Conservation (phyloP, 2,113 vertebrate genomes). For the Scartelaos histophorus region DNA sequence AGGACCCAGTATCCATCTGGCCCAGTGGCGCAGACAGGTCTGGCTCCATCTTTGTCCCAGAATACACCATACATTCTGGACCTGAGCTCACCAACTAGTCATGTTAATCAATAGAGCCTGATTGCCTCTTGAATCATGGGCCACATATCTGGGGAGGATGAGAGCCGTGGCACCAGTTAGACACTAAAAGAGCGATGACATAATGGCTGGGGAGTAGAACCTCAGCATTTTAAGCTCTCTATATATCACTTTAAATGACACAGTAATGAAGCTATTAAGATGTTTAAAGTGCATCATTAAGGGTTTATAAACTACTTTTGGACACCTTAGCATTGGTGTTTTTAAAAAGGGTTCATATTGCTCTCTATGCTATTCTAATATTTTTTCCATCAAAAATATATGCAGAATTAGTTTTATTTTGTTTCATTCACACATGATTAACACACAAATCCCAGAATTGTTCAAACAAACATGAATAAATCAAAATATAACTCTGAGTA, state of each 20-base stretch:
- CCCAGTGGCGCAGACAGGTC: constrained; percentile 57
- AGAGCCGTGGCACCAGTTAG: constrained; percentile 45
- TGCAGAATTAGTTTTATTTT: no score
- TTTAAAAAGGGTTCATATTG: background rate
- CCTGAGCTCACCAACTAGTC: constrained; percentile 65
- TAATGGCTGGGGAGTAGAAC: constrained; percentile 34
- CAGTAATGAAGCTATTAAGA: constrained; percentile 21
- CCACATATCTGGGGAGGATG: constrained; percentile 59
- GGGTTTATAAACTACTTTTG: background rate
- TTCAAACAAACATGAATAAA: no score
- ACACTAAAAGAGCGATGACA: constrained; percentile 46
- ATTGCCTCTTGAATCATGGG: constrained; percentile 75
- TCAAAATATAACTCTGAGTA: no score
- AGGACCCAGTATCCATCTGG: constrained; percentile 62
- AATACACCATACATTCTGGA: constrained; percentile 52
- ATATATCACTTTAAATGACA: constrained; percentile 52
- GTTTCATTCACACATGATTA: no score
- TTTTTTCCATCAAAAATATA: no score
- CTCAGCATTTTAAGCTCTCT: constrained; percentile 46
- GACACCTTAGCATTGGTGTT: background rate
- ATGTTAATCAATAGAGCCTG: constrained; percentile 77
- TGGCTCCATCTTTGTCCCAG: constrained; percentile 61
- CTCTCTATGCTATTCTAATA: no score
- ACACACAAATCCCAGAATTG: no score
- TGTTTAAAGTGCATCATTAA: background rate